Evolutionary conservation across 2,113 vertebrate species (phyloP).

Genomic region (Marcusenius ussheri): DNA sequence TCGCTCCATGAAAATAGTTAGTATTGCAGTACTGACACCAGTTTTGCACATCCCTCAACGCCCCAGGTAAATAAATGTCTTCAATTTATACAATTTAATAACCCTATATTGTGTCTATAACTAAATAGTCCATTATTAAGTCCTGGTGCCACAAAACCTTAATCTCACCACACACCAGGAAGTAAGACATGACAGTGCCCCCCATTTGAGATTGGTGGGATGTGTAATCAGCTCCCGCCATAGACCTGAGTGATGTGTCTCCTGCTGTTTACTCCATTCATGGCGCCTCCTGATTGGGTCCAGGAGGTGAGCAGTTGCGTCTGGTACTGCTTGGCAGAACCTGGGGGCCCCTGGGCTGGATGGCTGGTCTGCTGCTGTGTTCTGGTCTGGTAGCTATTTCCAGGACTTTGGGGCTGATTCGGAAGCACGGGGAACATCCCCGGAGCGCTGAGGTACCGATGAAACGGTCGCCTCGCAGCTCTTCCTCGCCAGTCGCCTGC

Average conservation of each 20-base stretch:
- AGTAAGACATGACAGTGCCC: not conserved
- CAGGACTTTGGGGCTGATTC: not conserved
- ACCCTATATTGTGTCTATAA: not conserved
- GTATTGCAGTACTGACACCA: not conserved
- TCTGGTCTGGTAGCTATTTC: constrained; percentile 11
- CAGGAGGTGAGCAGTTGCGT: not conserved
- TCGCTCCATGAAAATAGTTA: not conserved
- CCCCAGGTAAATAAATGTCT: not conserved
- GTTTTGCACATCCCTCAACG: not conserved
- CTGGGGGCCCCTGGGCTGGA: not conserved
- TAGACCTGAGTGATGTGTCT: not conserved
- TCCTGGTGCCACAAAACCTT: not conserved
- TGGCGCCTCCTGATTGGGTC: not conserved
- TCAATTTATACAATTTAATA: not conserved
- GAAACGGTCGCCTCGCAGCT: not conserved
- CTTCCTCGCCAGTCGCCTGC: not conserved
- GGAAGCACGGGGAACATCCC: not conserved
- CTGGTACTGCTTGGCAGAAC: not conserved
- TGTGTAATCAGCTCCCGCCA: not conserved
- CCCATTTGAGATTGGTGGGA: not conserved
- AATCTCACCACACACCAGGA: not conserved
- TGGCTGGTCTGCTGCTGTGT: no score
- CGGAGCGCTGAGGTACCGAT: not conserved
- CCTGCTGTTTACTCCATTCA: not conserved
- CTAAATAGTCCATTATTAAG: not conserved